A percentile compares a stretch with the other conserved stretches of the same genome.
Conservation (phyloP, 2,113 vertebrate genomes). For the Steatornis caripensis region DNA sequence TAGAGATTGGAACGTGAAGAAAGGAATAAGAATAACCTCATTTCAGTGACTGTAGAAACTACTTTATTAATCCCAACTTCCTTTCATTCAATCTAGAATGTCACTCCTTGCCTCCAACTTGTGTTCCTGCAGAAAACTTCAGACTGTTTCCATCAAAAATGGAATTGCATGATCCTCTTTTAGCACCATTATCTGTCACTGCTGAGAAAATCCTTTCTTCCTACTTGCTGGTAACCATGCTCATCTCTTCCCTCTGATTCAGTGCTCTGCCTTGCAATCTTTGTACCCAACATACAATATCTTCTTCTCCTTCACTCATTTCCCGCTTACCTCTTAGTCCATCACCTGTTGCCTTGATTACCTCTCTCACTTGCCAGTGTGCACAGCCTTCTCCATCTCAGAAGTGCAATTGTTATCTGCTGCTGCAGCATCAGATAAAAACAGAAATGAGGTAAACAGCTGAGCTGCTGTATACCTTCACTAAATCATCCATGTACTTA, state of each 20-base stretch:
- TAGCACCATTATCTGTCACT: background rate
- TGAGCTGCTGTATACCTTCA: background rate
- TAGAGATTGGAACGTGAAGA: background rate
- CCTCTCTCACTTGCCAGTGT: fast-evolving
- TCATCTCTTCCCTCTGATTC: background rate
- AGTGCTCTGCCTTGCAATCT: background rate
- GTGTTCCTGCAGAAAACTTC: background rate
- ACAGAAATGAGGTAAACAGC: background rate
- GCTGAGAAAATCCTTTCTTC: background rate
- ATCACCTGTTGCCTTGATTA: background rate
- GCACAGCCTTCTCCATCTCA: background rate
- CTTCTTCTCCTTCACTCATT: background rate
- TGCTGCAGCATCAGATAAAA: background rate
- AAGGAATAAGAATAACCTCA: background rate
- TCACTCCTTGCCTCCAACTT: background rate
- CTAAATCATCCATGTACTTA: background rate
- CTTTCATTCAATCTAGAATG: background rate
- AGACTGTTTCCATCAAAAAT: background rate
- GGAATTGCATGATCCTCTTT: background rate
- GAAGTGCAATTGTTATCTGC: background rate
- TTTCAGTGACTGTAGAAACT: background rate
- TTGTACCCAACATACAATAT: background rate
- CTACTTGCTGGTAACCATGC: background rate
- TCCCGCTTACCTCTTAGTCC: background rate
- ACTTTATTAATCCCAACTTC: background rate